A percentile compares a stretch with the other conserved stretches of the same genome.
phyloP scores from a whole-genome alignment of 2,113 vertebrate species.

The Orycteropus afer region DNA sequence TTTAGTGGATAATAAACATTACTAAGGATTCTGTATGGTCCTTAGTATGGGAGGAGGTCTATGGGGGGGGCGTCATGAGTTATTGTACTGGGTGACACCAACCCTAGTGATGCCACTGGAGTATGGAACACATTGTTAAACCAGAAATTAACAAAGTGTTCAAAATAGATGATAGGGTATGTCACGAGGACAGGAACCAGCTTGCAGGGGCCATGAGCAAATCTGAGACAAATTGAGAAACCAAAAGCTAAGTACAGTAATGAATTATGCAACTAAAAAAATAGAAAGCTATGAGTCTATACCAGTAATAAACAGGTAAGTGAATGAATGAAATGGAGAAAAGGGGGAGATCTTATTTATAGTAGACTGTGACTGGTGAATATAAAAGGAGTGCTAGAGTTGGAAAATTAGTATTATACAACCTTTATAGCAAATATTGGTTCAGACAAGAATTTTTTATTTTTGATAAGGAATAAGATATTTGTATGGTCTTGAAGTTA shows the following conservation, averaged over 20 bases:
- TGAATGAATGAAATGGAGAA: neutral
- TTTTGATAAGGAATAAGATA: conserved; percentile 6
- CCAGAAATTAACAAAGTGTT: conserved; percentile 56
- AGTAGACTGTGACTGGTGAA: neutral
- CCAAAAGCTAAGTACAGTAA: conserved; percentile 6
- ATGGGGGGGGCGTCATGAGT: no score
- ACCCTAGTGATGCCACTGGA: neutral
- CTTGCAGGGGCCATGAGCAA: neutral
- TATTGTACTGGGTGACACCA: no score
- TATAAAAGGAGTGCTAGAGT: neutral
- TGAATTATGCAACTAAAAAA: conserved; percentile 23
- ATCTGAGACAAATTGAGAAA: conserved; percentile 28
- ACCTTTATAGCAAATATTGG: neutral
- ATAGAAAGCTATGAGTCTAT: neutral
- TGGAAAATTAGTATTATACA: conserved; percentile 23
- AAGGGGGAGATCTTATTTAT: neutral
- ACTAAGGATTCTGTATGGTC: no score
- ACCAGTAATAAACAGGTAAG: neutral
- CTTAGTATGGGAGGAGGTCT: no score
- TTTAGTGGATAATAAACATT: no score
- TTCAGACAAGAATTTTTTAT: conserved; percentile 2
- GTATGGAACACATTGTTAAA: neutral
- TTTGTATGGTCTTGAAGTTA: neutral
- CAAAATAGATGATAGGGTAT: neutral
- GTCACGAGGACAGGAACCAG: conserved; percentile 24